Evolutionary conservation across 2,797 vertebrate genomes (phyloP).

Genomic region (Catharus ustulatus): DNA sequence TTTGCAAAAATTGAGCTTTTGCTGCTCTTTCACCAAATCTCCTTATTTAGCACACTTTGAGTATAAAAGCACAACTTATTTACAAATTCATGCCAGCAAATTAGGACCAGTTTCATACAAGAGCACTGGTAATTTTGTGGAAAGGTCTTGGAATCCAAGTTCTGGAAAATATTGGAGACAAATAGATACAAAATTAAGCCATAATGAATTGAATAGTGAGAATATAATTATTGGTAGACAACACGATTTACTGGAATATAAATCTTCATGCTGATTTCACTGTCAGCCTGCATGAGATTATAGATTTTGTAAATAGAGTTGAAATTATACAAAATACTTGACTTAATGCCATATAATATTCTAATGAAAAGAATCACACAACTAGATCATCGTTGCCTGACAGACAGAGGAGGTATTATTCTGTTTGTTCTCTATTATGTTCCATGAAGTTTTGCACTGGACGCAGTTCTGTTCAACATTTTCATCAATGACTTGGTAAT

Average conservation of each 20-base stretch:
- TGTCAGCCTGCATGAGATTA: not conserved
- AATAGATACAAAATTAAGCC: not conserved
- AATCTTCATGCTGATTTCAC: constrained; percentile 2
- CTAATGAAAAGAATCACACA: not conserved
- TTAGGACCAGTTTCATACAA: not conserved
- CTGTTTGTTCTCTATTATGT: not conserved
- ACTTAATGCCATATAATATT: not conserved
- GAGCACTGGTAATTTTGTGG: not conserved
- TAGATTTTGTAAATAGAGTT: not conserved
- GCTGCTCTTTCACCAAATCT: not conserved
- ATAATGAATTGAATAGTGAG: not conserved
- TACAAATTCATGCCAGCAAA: not conserved
- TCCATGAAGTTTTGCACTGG: not conserved
- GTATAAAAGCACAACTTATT: not conserved
- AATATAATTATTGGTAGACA: not conserved
- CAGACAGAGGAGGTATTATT: not conserved
- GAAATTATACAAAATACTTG: not conserved
- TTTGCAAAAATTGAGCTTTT: not conserved
- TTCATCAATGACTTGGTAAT: not conserved
- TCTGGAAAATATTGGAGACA: not conserved
- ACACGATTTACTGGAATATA: not conserved
- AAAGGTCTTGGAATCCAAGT: not conserved
- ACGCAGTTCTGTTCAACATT: not conserved
- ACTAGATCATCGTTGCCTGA: not conserved
- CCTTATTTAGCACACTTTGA: not conserved